Evolutionary conservation across 2,113 vertebrate species (phyloP).

Genomic region (Perca flavescens): DNA sequence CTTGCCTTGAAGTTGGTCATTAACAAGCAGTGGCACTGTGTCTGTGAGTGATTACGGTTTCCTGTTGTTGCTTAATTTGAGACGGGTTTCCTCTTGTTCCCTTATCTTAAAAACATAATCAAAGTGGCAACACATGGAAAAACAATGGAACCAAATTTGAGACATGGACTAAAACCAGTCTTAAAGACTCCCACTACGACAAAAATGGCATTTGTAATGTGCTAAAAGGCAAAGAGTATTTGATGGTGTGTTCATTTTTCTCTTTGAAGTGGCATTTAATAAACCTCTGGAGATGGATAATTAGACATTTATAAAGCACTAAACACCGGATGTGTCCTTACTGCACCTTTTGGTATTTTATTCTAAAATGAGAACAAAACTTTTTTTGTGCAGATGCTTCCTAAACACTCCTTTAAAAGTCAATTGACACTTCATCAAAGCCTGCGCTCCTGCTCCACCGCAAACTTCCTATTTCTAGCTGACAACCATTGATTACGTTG

Average conservation of each 20-base stretch:
- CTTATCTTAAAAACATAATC: slow-evolving; percentile 65
- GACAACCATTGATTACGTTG: neutral
- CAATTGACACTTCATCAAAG: neutral
- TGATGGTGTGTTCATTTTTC: slow-evolving; percentile 12
- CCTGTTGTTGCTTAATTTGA: slow-evolving; percentile 83
- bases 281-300: neutral
- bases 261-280: slow-evolving; percentile 33
- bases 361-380: neutral
- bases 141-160: slow-evolving; percentile 49
- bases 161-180: neutral
- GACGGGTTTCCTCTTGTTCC: slow-evolving; percentile 79
- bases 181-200: neutral
- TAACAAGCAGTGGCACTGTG: slow-evolving; percentile 80
- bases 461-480: neutral
- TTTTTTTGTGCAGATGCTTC: neutral
- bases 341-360: neutral
- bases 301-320: neutral
- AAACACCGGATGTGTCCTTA: neutral
- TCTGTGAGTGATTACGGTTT: slow-evolving; percentile 83
- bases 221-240: slow-evolving; percentile 14
- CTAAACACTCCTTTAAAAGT: neutral
- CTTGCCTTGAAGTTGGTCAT: slow-evolving; percentile 83
- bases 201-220: slow-evolving; percentile 16
- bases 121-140: slow-evolving; percentile 43
- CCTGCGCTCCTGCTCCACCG: neutral